Percentiles rank a stretch among this genome's conserved stretches.
phyloP scores from a whole-genome alignment of 2,797 vertebrate genomes.

The Cynopterus sphinx region DNA sequence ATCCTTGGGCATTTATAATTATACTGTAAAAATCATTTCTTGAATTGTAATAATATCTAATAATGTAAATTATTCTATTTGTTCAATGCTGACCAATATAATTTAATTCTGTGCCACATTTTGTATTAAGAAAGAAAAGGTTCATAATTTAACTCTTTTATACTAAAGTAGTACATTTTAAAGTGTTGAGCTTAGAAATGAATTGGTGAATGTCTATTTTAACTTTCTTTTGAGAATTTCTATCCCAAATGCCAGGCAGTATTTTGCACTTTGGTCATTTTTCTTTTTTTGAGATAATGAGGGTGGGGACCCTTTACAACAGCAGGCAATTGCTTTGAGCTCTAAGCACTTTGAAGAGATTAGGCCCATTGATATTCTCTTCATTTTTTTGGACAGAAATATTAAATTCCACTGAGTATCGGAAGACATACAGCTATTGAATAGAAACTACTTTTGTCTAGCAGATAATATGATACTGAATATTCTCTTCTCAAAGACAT shows the following conservation, averaged over 20 bases:
- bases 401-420: slow-evolving; percentile 78
- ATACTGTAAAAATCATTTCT: background rate
- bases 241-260: slow-evolving; percentile 37
- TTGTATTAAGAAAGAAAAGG: background rate
- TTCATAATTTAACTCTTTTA: background rate
- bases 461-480: slow-evolving; percentile 70
- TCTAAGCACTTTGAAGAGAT: slow-evolving; percentile 83
- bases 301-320: slow-evolving; percentile 72
- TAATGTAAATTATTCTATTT: background rate
- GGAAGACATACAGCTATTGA: slow-evolving; percentile 82
- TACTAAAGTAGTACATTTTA: slow-evolving; percentile 33
- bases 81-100: background rate
- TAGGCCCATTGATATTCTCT: slow-evolving; percentile 85
- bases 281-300: slow-evolving; percentile 81
- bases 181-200: slow-evolving; percentile 54
- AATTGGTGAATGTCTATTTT: slow-evolving; percentile 63
- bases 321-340: slow-evolving; percentile 82
- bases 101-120: background rate
- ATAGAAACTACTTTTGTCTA: slow-evolving; percentile 81
- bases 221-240: slow-evolving; percentile 60
- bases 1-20: background rate
- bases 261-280: slow-evolving; percentile 78
- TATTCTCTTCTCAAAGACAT: slow-evolving; percentile 69
- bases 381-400: slow-evolving; percentile 77
- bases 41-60: background rate